Evolutionary conservation across 2,888 invertebrate species (phyloP).

Genomic region (Epistrophe eligans): DNA sequence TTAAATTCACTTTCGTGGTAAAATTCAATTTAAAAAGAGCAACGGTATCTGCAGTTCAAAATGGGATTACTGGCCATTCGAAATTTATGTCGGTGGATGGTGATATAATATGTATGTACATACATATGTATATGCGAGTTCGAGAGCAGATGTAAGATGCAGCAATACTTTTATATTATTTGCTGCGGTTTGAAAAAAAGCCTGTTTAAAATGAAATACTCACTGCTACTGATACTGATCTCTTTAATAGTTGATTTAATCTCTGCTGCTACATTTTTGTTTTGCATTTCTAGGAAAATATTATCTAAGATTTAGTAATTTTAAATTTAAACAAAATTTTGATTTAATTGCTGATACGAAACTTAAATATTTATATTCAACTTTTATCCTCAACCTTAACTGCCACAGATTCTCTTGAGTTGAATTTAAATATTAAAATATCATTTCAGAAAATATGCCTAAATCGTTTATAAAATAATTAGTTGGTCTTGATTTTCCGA

Average conservation of each 20-base stretch:
- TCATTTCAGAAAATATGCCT: no score
- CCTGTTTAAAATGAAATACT: neutral
- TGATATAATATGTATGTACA: neutral
- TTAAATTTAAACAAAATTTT: no score
- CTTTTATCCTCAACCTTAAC: no score
- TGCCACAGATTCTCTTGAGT: no score
- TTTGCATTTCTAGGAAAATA: no score
- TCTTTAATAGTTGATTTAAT: neutral
- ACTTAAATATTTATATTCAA: no score
- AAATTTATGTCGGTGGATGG: constrained; percentile 30
- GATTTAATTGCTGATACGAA: no score
- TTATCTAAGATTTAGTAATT: no score
- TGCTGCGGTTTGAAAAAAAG: neutral
- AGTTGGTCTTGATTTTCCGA: no score
- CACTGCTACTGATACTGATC: neutral
- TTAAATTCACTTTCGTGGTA: constrained; percentile 37
- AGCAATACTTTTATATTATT: neutral
- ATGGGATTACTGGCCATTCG: constrained; percentile 45
- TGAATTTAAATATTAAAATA: no score
- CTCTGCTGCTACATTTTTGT: neutral
- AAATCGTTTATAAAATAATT: no score
- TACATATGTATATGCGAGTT: no score
- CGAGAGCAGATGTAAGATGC: constrained; percentile 11
- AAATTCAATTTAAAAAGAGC: constrained; percentile 51
- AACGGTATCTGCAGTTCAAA: constrained; percentile 32